Evolutionary conservation across 2,888 invertebrate genomes (phyloP).

Genomic region (Muschampia staudingeri): DNA sequence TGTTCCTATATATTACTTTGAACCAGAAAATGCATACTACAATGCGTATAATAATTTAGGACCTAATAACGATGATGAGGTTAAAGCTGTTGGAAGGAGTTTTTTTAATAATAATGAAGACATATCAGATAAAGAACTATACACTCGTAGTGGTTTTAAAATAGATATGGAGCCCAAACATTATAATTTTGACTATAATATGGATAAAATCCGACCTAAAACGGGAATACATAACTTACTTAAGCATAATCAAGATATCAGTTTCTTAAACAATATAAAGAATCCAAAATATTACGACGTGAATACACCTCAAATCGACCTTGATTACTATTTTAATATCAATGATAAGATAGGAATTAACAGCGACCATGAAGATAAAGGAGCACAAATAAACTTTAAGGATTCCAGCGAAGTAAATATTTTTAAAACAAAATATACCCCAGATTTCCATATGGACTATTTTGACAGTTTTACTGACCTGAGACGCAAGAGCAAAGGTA

Average conservation of each 20-base stretch:
- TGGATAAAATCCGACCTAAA: background rate
- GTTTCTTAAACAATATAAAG: background rate
- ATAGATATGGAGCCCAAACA: constrained; percentile 18
- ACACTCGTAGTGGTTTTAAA: background rate
- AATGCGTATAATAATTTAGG: constrained; percentile 73
- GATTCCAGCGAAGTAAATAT: background rate
- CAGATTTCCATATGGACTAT: constrained; percentile 59
- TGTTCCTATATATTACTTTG: constrained; percentile 74
- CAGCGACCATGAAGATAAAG: constrained; percentile 30
- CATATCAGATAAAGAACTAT: background rate
- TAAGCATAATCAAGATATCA: background rate
- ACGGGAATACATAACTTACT: background rate
- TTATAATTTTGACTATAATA: background rate
- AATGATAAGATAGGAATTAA: background rate
- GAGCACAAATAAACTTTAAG: background rate
- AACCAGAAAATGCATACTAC: constrained; percentile 68
- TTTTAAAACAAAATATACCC: constrained; percentile 5
- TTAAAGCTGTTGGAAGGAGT: constrained; percentile 17
- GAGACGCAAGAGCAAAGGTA: constrained; percentile 46
- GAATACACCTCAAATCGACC: constrained; percentile 69
- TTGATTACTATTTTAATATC: constrained; percentile 72
- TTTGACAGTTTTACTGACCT: background rate
- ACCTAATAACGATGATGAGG: constrained; percentile 70
- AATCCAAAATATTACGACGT: background rate
- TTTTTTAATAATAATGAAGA: constrained; percentile 13